A percentile compares a stretch with the other conserved stretches of the same genome.
phyloP scores from a whole-genome alignment of 2,888 invertebrate species.

The Calameuta pallipes region DNA sequence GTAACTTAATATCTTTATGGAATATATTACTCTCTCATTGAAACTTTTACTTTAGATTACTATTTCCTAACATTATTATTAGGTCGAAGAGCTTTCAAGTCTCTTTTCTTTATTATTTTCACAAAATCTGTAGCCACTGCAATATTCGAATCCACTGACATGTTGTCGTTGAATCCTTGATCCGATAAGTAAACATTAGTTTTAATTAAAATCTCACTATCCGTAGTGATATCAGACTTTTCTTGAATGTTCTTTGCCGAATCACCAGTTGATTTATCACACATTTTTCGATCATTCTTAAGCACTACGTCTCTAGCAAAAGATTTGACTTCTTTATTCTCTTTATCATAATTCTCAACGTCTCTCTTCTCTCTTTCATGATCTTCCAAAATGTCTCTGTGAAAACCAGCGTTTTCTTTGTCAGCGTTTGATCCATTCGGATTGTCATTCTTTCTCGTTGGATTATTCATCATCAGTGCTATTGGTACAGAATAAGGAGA shows the following conservation, averaged over 20 bases:
- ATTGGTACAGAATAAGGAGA: conserved; percentile 45
- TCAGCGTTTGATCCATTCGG: conserved; percentile 23
- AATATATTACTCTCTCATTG: not conserved
- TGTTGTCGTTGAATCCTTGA: conserved; percentile 42
- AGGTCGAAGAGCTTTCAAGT: conserved; percentile 46
- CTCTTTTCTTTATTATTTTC: conserved; percentile 48
- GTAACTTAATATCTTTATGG: not conserved
- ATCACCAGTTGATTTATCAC: conserved; percentile 6
- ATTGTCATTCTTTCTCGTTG: conserved; percentile 39
- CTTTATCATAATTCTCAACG: conserved; percentile 16
- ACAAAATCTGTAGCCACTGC: conserved; percentile 34
- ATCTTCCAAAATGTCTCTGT: conserved; percentile 50
- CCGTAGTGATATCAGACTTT: conserved; percentile 10
- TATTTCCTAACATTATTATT: conserved; percentile 1
- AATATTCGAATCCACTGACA: conserved; percentile 36
- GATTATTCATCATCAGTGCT: conserved; percentile 51
- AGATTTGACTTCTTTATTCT: conserved; percentile 19
- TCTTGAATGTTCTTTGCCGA: conserved; percentile 11
- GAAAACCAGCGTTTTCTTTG: conserved; percentile 28
- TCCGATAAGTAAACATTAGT: conserved; percentile 48
- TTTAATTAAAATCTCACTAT: conserved; percentile 37
- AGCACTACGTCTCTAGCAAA: conserved; percentile 9
- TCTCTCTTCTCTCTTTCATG: conserved; percentile 54
- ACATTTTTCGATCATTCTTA: conserved; percentile 15
- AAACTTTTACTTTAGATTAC: not conserved